phyloP scores from a whole-genome alignment of 1,140 invertebrate genomes.

The Protaetia brevitarsis region DNA sequence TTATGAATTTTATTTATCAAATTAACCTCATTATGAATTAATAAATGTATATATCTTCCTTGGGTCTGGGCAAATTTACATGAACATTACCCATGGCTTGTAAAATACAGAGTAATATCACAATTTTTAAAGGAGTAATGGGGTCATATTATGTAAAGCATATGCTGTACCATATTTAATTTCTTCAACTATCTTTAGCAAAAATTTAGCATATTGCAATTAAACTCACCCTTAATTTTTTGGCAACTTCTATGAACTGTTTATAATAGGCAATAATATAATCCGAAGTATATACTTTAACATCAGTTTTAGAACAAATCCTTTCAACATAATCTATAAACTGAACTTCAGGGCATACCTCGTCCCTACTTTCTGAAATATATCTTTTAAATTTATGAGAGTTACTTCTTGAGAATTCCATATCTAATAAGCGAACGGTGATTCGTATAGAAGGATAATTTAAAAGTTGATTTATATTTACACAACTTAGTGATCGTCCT shows the following conservation, averaged over 20 bases:
- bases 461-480: neutral
- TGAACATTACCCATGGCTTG: too few species aligned
- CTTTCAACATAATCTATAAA: neutral
- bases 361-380: constrained; percentile 8
- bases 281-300: neutral
- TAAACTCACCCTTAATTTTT: too few species aligned
- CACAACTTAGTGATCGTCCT: neutral
- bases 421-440: neutral
- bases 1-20: too few species aligned
- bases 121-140: too few species aligned
- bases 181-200: too few species aligned
- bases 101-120: too few species aligned
- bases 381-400: constrained; percentile 8
- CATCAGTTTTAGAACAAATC: neutral
- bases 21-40: too few species aligned
- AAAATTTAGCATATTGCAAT: too few species aligned
- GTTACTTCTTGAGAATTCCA: neutral
- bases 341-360: neutral
- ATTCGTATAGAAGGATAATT: constrained; percentile 5
- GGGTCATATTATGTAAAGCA: too few species aligned
- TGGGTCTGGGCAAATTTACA: too few species aligned
- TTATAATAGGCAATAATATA: constrained; percentile 7
- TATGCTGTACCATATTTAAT: too few species aligned
- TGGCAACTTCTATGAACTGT: neutral
- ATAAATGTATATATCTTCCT: too few species aligned